Evolutionary conservation across 1,140 invertebrate genomes (phyloP).

Genomic region (Drosophila obscura): DNA sequence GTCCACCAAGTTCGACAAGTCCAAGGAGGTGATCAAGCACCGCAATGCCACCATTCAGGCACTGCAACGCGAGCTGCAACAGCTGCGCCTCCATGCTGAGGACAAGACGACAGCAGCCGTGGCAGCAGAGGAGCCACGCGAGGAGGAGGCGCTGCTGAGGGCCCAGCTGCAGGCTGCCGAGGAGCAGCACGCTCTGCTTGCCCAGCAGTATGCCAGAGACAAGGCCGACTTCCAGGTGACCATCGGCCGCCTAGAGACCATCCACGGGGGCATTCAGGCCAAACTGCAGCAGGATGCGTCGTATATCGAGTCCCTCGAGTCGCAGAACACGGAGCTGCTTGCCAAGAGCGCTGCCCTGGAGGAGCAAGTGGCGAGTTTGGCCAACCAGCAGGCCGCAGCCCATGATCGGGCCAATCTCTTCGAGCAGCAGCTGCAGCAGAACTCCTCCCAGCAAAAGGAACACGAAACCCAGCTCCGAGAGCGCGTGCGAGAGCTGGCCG

Average conservation of each 20-base stretch:
- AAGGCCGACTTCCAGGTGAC: conserved; percentile 65
- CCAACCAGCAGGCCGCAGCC: conserved; percentile 85
- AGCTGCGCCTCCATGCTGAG: conserved; percentile 21
- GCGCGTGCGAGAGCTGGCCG: conserved; percentile 85
- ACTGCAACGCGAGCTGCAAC: conserved; percentile 61
- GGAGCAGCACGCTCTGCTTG: conserved; percentile 84
- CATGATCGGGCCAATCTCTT: conserved; percentile 85
- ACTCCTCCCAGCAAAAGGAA: conserved; percentile 85
- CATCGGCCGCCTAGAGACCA: conserved; percentile 61
- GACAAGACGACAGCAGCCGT: neutral
- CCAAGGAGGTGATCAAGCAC: conserved; percentile 80
- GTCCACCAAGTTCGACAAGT: conserved; percentile 80
- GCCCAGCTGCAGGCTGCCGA: conserved; percentile 43
- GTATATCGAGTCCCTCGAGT: conserved; percentile 89
- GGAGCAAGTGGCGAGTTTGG: conserved; percentile 85
- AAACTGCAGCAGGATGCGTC: conserved; percentile 90
- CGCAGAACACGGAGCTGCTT: conserved; percentile 87
- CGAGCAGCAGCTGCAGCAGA: conserved; percentile 85
- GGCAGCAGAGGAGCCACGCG: conserved; percentile 4
- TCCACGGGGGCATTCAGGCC: conserved; percentile 84
- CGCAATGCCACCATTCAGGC: conserved; percentile 74
- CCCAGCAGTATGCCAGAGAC: conserved; percentile 74
- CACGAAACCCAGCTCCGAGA: conserved; percentile 85
- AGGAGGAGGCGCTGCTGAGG: conserved; percentile 35
- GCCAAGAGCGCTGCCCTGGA: conserved; percentile 86